These are phyloP conservation scores for Lepidocolaptes lacrymiger DNA, from an alignment of 2,797 vertebrate genomes.

Conservation along the genomic window DNA sequence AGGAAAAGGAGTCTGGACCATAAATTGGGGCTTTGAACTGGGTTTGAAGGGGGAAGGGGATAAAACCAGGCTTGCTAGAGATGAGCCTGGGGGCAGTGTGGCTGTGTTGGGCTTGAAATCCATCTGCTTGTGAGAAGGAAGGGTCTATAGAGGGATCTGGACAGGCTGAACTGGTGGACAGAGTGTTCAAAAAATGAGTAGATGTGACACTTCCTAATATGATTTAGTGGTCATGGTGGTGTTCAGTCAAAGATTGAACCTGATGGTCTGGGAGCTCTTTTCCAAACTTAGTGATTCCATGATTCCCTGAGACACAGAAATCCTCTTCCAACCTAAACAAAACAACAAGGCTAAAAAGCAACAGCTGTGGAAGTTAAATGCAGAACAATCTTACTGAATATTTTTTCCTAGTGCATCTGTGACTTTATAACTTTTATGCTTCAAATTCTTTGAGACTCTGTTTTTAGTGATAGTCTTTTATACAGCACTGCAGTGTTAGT, in stretches of 20 bases:
- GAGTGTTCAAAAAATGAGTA: not conserved
- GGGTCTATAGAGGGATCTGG: not conserved
- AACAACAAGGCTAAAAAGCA: not conserved
- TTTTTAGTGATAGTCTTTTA: not conserved
- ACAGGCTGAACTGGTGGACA: not conserved
- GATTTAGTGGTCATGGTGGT: not conserved
- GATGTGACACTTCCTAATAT: not conserved
- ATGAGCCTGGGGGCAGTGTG: too few relatives aligned
- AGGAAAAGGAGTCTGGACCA: too few relatives aligned
- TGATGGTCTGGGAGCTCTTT: not conserved
- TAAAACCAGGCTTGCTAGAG: not conserved
- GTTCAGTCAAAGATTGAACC: rapidly evolving
- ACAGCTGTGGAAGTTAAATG: not conserved
- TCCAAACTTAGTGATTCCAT: not conserved
- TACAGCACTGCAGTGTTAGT: not conserved
- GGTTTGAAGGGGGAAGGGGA: not conserved
- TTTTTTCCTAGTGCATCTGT: not conserved
- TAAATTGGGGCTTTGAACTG: rapidly evolving
- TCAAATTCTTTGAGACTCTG: not conserved
- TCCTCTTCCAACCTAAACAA: not conserved
- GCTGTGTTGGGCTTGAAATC: not conserved
- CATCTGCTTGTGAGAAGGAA: not conserved
- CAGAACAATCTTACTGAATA: not conserved
- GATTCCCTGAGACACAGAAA: not conserved
- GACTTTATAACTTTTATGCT: not conserved